These are phyloP conservation scores for Lampris megalopsis DNA, from an alignment of 2,113 vertebrate species.

Conservation along the genomic window DNA sequence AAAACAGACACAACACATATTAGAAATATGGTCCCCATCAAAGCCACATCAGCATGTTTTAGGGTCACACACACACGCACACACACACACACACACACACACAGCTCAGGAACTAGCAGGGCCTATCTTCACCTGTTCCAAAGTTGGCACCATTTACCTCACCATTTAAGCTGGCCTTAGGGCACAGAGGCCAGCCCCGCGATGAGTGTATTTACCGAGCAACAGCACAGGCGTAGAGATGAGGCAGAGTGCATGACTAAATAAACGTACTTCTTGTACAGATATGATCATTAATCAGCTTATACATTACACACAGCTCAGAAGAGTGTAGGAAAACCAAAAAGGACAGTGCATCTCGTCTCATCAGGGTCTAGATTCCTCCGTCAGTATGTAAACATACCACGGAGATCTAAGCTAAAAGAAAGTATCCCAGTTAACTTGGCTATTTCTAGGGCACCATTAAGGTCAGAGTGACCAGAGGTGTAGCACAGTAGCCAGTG, in stretches of 20 bases:
- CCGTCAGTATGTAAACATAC: too few species aligned
- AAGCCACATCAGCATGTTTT: conserved; percentile 26
- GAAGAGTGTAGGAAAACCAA: too few species aligned
- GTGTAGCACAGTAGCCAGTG: neutral
- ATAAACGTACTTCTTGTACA: too few species aligned
- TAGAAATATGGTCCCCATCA: conserved; percentile 18
- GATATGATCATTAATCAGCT: too few species aligned
- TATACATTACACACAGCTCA: too few species aligned
- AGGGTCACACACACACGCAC: conserved; percentile 3
- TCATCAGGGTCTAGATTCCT: too few species aligned
- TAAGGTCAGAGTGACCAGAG: conserved; percentile 13
- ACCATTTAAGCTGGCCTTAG: neutral
- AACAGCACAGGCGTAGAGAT: neutral
- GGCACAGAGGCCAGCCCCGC: neutral
- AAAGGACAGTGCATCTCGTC: too few species aligned
- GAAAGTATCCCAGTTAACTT: neutral
- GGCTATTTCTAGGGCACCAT: conserved; percentile 45
- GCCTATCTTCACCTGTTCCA: conserved; percentile 40
- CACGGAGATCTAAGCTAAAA: neutral
- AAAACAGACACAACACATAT: conserved; percentile 32
- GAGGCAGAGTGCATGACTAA: neutral
- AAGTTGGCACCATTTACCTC: conserved; percentile 40
- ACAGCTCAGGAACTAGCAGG: conserved; percentile 14
- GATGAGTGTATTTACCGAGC: neutral
- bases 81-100: neutral